Evolutionary conservation across 1,140 invertebrate genomes (phyloP).

Genomic region (Calephelis nemesis): DNA sequence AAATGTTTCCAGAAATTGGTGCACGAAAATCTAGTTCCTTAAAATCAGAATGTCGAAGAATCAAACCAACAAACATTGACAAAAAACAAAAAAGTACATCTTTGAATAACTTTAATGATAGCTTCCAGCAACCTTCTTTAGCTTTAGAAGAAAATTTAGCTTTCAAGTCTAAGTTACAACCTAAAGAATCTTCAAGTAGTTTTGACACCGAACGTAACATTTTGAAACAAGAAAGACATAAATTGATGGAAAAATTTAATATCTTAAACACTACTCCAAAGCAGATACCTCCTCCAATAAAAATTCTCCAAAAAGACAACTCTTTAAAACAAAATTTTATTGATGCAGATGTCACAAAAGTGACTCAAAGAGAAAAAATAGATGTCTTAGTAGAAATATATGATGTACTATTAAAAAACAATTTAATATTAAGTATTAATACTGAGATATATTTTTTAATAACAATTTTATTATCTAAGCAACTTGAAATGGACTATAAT

Average conservation of each 20-base stretch:
- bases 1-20: slow-evolving; percentile 70
- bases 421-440: slow-evolving; percentile 65
- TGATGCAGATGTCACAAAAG: slow-evolving; percentile 50
- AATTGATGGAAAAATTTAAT: slow-evolving; percentile 76
- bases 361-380: slow-evolving; percentile 55
- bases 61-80: slow-evolving; percentile 73
- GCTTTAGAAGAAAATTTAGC: slow-evolving; percentile 65
- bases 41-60: slow-evolving; percentile 57
- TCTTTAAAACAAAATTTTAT: slow-evolving; percentile 40
- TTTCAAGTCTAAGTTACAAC: slow-evolving; percentile 63
- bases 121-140: slow-evolving; percentile 50
- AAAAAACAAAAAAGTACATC: slow-evolving; percentile 58
- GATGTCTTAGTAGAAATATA: slow-evolving; percentile 66
- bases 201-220: slow-evolving; percentile 69
- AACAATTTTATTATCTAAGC: slow-evolving; percentile 66
- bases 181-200: slow-evolving; percentile 52
- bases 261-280: slow-evolving; percentile 56
- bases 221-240: slow-evolving; percentile 67
- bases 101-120: slow-evolving; percentile 58
- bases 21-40: slow-evolving; percentile 56
- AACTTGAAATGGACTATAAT: slow-evolving; percentile 50
- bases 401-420: slow-evolving; percentile 62
- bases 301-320: slow-evolving; percentile 50
- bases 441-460: slow-evolving; percentile 72
- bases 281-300: slow-evolving; percentile 51